A percentile compares a stretch with the other conserved stretches of the same genome.
These are phyloP conservation scores for Timandra comae DNA, from an alignment of 2,888 invertebrate species.

Conservation along the genomic window DNA sequence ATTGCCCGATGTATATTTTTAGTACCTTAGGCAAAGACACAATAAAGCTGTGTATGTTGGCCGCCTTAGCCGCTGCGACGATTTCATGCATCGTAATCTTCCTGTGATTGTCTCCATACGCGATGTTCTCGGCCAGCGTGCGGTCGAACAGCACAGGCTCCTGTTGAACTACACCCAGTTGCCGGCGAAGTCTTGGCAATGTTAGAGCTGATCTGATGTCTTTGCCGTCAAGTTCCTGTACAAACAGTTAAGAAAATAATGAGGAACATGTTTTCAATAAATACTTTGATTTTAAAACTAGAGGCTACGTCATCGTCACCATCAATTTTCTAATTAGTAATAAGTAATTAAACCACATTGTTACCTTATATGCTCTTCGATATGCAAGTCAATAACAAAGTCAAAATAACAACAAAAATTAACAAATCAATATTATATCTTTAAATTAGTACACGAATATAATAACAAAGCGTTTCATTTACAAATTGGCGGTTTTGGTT, in stretches of 20 bases:
- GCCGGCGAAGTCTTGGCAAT: slow-evolving; percentile 80
- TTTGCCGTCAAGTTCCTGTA: slow-evolving; percentile 74
- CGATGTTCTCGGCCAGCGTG: slow-evolving; percentile 89
- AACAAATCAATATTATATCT: not conserved
- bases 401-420: too few species aligned
- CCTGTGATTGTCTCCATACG: slow-evolving; percentile 87
- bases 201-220: slow-evolving; percentile 78
- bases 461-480: too few species aligned
- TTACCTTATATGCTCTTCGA: too few species aligned
- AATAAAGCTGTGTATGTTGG: slow-evolving; percentile 89
- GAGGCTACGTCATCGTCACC: too few species aligned
- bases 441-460: too few species aligned
- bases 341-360: too few species aligned
- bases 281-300: too few species aligned
- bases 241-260: not conserved
- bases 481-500: slow-evolving; percentile 1
- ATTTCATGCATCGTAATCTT: slow-evolving; percentile 83
- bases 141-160: slow-evolving; percentile 90
- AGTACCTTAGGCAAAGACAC: slow-evolving; percentile 81
- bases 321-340: too few species aligned
- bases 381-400: too few species aligned
- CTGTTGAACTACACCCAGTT: slow-evolving; percentile 89
- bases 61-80: slow-evolving; percentile 83
- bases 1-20: too few species aligned
- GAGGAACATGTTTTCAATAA: too few species aligned